Conservation (phyloP, 2,888 invertebrate species). For the Orthosia incerta region DNA sequence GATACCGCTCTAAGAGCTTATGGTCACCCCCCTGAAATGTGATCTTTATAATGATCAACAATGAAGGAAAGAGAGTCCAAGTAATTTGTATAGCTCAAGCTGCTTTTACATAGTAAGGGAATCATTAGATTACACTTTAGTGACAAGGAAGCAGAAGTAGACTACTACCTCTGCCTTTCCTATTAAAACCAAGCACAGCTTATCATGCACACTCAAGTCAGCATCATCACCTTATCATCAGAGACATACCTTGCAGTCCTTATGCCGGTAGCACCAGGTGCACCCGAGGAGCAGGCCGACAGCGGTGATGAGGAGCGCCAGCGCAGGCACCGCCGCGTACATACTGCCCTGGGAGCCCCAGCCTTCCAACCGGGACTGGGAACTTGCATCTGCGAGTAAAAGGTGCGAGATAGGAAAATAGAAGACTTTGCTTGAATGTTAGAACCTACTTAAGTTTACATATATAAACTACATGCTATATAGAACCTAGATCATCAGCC, state of each 20-base stretch:
- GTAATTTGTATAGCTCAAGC: not conserved
- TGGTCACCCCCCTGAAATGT: too few relatives aligned
- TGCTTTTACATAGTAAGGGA: not conserved
- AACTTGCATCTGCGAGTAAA: constrained; percentile 73
- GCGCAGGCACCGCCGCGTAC: constrained; percentile 83
- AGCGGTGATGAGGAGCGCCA: constrained; percentile 85
- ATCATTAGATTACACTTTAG: constrained; percentile 16
- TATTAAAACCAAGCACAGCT: not conserved
- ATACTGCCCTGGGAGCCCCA: constrained; percentile 79
- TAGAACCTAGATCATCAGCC: too few relatives aligned
- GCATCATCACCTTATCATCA: not conserved
- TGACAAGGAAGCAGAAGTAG: not conserved
- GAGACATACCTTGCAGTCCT: constrained; percentile 86
- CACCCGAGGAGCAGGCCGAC: constrained; percentile 86
- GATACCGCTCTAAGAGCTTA: too few relatives aligned
- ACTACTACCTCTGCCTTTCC: not conserved
- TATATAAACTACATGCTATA: too few relatives aligned
- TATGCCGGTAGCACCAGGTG: constrained; percentile 89
- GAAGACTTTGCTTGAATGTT: not conserved
- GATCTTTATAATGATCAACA: not conserved
- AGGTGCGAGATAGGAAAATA: not conserved
- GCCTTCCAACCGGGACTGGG: constrained; percentile 66
- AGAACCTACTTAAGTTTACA: too few relatives aligned
- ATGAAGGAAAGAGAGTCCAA: not conserved
- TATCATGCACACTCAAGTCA: constrained; percentile 2